Percentiles rank a stretch among this genome's conserved stretches.
These are phyloP conservation scores for Synergus itoensis DNA, from an alignment of 2,888 invertebrate genomes.

Conservation along the genomic window DNA sequence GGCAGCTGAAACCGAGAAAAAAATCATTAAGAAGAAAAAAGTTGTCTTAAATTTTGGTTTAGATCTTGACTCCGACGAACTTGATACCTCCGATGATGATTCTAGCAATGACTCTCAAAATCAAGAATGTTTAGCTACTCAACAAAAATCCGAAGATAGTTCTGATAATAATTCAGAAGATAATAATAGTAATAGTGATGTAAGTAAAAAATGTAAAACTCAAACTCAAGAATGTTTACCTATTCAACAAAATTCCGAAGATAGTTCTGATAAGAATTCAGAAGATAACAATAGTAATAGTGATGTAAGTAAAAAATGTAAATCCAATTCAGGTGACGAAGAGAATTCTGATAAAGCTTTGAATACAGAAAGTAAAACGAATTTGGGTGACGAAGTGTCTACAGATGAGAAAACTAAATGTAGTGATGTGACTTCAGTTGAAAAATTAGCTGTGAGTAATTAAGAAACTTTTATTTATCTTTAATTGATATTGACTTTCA, in stretches of 20 bases:
- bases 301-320: no score
- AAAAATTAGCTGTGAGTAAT: not conserved
- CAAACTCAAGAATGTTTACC: no score
- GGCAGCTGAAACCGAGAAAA: slow-evolving; percentile 71
- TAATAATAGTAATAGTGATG: not conserved
- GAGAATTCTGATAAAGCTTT: not conserved
- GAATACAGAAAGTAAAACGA: not conserved
- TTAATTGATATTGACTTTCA: not conserved
- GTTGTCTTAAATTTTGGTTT: slow-evolving; percentile 62
- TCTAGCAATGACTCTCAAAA: slow-evolving; percentile 53
- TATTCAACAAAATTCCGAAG: no score
- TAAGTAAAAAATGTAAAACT: no score
- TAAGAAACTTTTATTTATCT: not conserved
- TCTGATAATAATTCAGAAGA: not conserved
- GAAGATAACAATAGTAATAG: no score
- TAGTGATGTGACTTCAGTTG: not conserved
- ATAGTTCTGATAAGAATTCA: no score
- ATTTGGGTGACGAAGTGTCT: not conserved
- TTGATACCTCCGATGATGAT: slow-evolving; percentile 66
- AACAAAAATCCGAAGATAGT: not conserved
- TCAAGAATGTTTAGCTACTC: not conserved
- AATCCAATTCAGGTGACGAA: no score
- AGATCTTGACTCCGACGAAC: slow-evolving; percentile 70
- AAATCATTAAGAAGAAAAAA: slow-evolving; percentile 60
- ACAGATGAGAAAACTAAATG: not conserved